These are phyloP conservation scores for Porites divaricata DNA, from an alignment of 92 coral and sea anemone genomes.

Conservation along the genomic window DNA sequence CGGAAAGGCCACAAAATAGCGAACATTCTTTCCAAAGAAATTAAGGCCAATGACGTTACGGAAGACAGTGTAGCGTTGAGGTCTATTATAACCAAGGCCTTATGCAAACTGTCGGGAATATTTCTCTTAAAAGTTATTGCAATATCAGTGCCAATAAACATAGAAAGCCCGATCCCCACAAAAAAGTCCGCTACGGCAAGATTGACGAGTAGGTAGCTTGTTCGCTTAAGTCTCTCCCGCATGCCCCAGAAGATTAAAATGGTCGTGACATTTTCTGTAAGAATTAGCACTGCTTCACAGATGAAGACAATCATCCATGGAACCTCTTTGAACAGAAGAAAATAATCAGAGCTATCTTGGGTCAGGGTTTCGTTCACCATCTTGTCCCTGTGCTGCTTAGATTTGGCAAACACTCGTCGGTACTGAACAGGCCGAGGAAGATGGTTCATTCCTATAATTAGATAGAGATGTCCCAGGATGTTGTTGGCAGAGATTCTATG, in stretches of 20 bases:
- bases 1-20: slow-evolving; percentile 3
- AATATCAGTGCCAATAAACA: background rate
- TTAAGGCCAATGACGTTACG: background rate
- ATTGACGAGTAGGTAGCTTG: background rate
- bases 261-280: background rate
- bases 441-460: too few relatives aligned
- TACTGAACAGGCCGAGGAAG: background rate
- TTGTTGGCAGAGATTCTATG: too few relatives aligned
- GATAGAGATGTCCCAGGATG: too few relatives aligned
- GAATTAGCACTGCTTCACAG: background rate
- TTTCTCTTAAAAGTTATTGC: background rate
- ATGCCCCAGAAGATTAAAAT: background rate
- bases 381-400: background rate
- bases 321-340: background rate
- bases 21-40: slow-evolving; percentile 10
- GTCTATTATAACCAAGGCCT: background rate
- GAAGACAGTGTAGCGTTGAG: background rate
- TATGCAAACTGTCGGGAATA: background rate
- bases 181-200: background rate
- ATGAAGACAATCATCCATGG: background rate
- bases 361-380: background rate
- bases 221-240: background rate
- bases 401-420: background rate
- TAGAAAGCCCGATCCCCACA: background rate
- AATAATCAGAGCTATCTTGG: background rate